phyloP scores from a whole-genome alignment of 2,888 invertebrate species.

The Caradrina clavipalpis region DNA sequence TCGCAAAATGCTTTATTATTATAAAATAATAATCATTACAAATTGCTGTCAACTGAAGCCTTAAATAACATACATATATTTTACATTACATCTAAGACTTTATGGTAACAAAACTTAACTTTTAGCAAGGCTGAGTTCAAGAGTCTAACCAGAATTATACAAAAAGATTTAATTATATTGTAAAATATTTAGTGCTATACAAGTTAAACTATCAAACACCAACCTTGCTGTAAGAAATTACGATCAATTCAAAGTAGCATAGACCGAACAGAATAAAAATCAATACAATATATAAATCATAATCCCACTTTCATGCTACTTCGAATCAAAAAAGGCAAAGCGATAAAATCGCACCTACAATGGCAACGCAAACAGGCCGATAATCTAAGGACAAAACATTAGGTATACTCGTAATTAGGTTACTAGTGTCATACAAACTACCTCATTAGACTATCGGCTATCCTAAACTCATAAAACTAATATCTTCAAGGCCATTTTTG shows the following conservation, averaged over 20 bases:
- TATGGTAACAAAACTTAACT: slow-evolving; percentile 65
- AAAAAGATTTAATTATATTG: slow-evolving; percentile 2
- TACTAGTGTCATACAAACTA: slow-evolving; percentile 69
- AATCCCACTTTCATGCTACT: slow-evolving; percentile 55
- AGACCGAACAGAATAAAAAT: slow-evolving; percentile 8
- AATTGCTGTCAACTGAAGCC: slow-evolving; percentile 47
- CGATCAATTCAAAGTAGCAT: slow-evolving; percentile 45
- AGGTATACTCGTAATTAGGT: slow-evolving; percentile 56
- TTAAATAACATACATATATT: slow-evolving; percentile 56
- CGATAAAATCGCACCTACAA: slow-evolving; percentile 69
- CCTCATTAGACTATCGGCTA: slow-evolving; percentile 71
- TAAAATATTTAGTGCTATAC: slow-evolving; percentile 3
- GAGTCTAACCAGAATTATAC: slow-evolving; percentile 77
- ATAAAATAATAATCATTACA: slow-evolving; percentile 59
- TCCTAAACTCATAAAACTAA: slow-evolving; percentile 68
- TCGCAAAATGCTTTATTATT: slow-evolving; percentile 63
- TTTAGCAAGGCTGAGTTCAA: slow-evolving; percentile 78
- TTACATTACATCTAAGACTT: slow-evolving; percentile 48
- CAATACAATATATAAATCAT: slow-evolving; percentile 12
- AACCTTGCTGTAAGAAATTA: slow-evolving; percentile 62
- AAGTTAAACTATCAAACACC: slow-evolving; percentile 81
- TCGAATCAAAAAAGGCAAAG: slow-evolving; percentile 41
- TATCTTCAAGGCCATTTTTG: slow-evolving; percentile 62
- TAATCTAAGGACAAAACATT: slow-evolving; percentile 64
- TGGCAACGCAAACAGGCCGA: slow-evolving; percentile 78